phyloP scores from a whole-genome alignment of 1,140 invertebrate species.

The Cotesia vestalis region DNA sequence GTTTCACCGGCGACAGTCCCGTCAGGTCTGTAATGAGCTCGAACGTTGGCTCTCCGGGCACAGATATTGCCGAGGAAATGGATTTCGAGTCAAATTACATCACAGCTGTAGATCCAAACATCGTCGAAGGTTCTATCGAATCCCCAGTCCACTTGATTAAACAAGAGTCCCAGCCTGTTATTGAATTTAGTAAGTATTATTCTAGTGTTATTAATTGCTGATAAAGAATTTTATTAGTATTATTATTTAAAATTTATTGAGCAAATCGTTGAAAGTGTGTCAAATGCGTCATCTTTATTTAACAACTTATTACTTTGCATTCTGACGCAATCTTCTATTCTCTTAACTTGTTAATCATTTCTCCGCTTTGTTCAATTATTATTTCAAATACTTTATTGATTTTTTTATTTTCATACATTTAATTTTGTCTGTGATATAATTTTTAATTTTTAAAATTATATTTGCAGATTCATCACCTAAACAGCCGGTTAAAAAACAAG shows the following conservation, averaged over 20 bases:
- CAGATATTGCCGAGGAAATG: constrained; percentile 50
- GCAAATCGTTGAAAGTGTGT: constrained; percentile 29
- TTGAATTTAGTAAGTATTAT: constrained; percentile 41
- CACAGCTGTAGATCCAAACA: constrained; percentile 49
- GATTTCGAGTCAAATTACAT: constrained; percentile 52
- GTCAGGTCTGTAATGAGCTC: constrained; percentile 53
- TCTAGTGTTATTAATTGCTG: too few relatives aligned
- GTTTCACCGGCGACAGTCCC: constrained; percentile 49
- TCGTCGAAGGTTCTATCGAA: constrained; percentile 40
- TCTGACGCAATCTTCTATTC: constrained; percentile 29
- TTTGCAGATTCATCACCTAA: constrained; percentile 39
- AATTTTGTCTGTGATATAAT: neutral
- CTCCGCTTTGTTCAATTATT: neutral
- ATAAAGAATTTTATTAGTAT: too few relatives aligned
- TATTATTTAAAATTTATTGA: neutral
- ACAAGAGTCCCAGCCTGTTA: constrained; percentile 28
- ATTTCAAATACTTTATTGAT: neutral
- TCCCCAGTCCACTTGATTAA: constrained; percentile 35
- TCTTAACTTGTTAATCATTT: neutral
- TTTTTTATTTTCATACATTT: neutral
- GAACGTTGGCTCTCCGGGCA: constrained; percentile 52
- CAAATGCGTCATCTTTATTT: constrained; percentile 30
- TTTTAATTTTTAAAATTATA: constrained; percentile 12
- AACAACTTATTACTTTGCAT: constrained; percentile 8
- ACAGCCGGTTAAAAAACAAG: constrained; percentile 37